Evolutionary conservation across 2,888 invertebrate genomes (phyloP), one percentile per base, ranked within the genome.

Genomic region (Hanleya hanleyi): DNA sequence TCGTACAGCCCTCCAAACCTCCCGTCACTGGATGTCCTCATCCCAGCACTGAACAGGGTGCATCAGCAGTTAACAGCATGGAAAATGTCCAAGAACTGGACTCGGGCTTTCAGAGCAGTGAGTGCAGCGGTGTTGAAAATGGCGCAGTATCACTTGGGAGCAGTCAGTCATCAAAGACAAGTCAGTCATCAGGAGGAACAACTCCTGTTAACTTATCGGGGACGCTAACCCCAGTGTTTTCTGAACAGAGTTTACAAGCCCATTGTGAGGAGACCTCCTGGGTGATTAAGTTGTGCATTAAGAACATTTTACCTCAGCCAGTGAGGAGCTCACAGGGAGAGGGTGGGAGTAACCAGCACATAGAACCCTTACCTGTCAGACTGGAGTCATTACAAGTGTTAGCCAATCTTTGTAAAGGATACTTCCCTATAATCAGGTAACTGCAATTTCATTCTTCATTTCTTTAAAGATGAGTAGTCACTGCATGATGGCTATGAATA

Each of bases 321-420:
- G 22, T 68, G 22, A 79, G 74, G 65, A 64, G 41, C 9, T 9
- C 70, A 5, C 50, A 61, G 7, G 71, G 76, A 1, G 69, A 50
- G 12, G 62, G 67, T 33, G 71, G 75, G 9, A 81, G 78, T 22
- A 33, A 49, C 18, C 69, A 75, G 26, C 74, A 77, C 29, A 26
- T 64, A 18, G 86, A 87, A 69, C 88, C 90, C 9, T 93, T 94
- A 22, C 94, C 96, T 26, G 93, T 96, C 64, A 93, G 95, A 74
- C 91, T 96, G 29, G 96, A 96, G 90, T 95, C 95, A 18, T 91
- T 96, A 0, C 95, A 95, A 92, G 93, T 91, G 2, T 82, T 91
- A 32, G 86, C 87, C 32, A 83, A 86, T 33, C 81, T 91, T 3
- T 83, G 88, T 5, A 89, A 87, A 71, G 88, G 87, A 67, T 91